Percentiles rank a stretch among this genome's conserved stretches.
Evolutionary conservation across 2,113 vertebrate species (phyloP).

Genomic region (Setophaga kirtlandii): DNA sequence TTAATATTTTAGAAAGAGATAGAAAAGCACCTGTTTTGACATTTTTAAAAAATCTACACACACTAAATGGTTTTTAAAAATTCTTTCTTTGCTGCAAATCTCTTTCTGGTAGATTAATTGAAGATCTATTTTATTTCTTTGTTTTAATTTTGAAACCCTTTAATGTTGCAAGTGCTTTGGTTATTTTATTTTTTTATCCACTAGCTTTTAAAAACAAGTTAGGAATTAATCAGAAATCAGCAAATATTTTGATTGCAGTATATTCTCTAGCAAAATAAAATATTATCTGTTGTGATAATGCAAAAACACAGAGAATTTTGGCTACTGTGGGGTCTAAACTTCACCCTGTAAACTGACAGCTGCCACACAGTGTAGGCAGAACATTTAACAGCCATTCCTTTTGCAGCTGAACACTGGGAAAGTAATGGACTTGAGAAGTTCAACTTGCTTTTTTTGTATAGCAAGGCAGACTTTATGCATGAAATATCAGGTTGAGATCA

Average conservation of each 20-base stretch:
- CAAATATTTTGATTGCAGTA: not conserved
- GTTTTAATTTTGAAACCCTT: not conserved
- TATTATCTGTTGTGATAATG: not conserved
- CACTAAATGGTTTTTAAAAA: not conserved
- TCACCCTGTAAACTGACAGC: not conserved
- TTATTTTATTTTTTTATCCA: not conserved
- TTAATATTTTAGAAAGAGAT: not conserved
- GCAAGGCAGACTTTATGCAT: not conserved
- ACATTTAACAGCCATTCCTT: not conserved
- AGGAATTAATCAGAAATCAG: not conserved
- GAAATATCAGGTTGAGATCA: not conserved
- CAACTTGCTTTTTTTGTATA: not conserved
- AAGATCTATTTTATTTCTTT: not conserved
- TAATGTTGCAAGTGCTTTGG: not conserved
- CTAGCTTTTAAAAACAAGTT: not conserved
- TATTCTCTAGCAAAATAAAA: not conserved
- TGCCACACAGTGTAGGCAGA: not conserved
- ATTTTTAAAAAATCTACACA: rapidly evolving
- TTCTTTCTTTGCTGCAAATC: not conserved
- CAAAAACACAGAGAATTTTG: not conserved
- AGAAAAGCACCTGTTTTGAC: not conserved
- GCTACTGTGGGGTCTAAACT: not conserved
- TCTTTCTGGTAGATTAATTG: not conserved
- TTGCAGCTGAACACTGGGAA: not conserved
- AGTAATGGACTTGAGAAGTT: not conserved